Evolutionary conservation across 2,797 vertebrate species (phyloP), one percentile per base, ranked within the genome.

Genomic region (Lophius americanus): DNA sequence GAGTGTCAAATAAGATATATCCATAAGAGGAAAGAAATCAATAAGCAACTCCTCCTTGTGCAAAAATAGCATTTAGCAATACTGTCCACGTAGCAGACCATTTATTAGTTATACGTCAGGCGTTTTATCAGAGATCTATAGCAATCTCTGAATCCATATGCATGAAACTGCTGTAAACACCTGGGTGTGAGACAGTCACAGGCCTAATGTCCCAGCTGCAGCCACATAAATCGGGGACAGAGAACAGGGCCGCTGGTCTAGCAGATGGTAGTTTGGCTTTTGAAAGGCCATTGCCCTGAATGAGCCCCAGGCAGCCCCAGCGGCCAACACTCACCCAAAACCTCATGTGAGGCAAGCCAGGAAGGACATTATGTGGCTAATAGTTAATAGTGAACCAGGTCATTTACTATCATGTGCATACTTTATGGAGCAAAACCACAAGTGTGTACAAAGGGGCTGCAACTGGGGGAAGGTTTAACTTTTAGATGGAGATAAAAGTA

Each of bases 321-420:
- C 88, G 90, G 92, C 87, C 82, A 68, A 51, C 64, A 51, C 75
- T 76, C 69, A 84, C 85, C 89, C 89, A 83, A 70, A 77, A 80
- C 89, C 82, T 78, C 83, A 85, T 91, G 90, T 90, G 90, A 88
- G 91, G 83, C 76, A 82, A 85, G 82, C 87, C 88, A 90, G 85
- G 73, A 87, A 88, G 85, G 90, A 92, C 91, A 93, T 93, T 92
- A 92, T 89, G 88, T 89, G 79, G 91, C 91, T 94, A 94, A 94
- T 94, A 89, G 90, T 94, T 94, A 95, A 94, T 94, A 86, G 88
- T 87, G 83, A 92, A 94, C 93, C 92, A 93, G 92, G 89, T 92
- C 84, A 94, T 92, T 93, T 93, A 90, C 90, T 85, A 92, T 94
- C 92, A 93, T 89, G 88, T 89, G 92, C 79, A 38, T 84, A 89